Evolutionary conservation across 2,797 vertebrate species (phyloP).

Genomic region (Hipposideros larvatus): DNA sequence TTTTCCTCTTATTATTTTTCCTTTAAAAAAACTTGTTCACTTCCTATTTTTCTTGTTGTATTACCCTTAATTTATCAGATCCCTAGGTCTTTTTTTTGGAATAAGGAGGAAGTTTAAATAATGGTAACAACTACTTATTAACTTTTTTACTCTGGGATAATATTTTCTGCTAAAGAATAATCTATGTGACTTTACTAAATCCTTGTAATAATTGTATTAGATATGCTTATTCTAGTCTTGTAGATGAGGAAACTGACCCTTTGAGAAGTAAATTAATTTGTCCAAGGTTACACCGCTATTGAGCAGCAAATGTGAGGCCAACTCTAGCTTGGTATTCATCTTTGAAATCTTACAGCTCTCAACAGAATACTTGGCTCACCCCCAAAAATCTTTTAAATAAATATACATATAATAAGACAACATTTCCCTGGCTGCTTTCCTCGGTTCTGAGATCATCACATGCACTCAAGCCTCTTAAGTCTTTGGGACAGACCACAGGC

Average conservation of each 20-base stretch:
- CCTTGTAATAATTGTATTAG: background rate
- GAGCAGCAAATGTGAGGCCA: background rate
- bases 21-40: background rate
- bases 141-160: conserved; percentile 21
- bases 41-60: background rate
- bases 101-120: conserved; percentile 41
- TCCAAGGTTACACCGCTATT: background rate
- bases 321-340: background rate
- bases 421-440: conserved; percentile 39
- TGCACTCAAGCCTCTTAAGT: conserved; percentile 58
- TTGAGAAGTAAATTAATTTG: background rate
- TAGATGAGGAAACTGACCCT: conserved; percentile 10
- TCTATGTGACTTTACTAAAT: background rate
- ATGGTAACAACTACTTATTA: background rate
- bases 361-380: background rate
- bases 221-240: background rate
- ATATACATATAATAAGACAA: background rate
- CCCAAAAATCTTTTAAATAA: background rate
- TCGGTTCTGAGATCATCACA: conserved; percentile 52
- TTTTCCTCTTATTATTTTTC: background rate
- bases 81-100: background rate
- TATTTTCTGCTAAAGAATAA: conserved; percentile 52
- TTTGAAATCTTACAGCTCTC: conserved; percentile 20
- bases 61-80: background rate
- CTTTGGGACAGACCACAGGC: conserved; percentile 65